Base-by-base conservation (phyloP, 1,140 invertebrate genomes). In the Eupeodes corollae region DNA sequence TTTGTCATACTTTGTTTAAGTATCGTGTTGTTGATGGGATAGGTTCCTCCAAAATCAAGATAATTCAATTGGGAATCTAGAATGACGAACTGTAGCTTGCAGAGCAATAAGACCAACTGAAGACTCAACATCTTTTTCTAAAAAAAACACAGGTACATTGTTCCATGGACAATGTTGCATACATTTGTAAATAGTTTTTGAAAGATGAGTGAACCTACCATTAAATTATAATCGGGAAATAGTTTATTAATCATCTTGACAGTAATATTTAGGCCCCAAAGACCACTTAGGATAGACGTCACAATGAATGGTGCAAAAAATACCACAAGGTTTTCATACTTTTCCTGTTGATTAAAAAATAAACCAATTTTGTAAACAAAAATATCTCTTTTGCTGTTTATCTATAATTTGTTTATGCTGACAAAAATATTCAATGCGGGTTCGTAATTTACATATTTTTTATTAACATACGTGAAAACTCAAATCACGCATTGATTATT, bases 1-100 rank as follows among this genome's bases (percentile, higher is more conserved):
- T n/a, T n/a, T n/a, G n/a, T n/a, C n/a, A n/a, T 50, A 67, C 63
- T 63, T 46, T 67, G 63, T 38, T 67, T 67, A 46, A 62, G 57
- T 5, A 67, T 48, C 0, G 57, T 62, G 42, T 67, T 60, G 51
- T 63, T 67, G 42, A 67, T 62, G 46, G 63, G 63, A 50, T 63
- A 66, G 31, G 53, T 56, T 6, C 58, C 62, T 12, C 63, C 63
- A 50, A 66, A 47, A 14, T 51, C 35, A 9, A 65, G 35, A 10
- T 19, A 34, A 42, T 65, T 55, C 8, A 66, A 52, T 49, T 65
- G 62, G 18, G 53, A 56, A 38, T 67, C 59, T 8, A 67, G 48
- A 1, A 67, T 14, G 2, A 66, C 13, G 15, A 63, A 66, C 40
- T 67, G 63, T 32, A 66, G 34, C 31, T 67, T 67, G 41, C 63